These are phyloP conservation scores for Phyllotreta striolata DNA, from an alignment of 2,888 invertebrate species.

Conservation along the genomic window DNA sequence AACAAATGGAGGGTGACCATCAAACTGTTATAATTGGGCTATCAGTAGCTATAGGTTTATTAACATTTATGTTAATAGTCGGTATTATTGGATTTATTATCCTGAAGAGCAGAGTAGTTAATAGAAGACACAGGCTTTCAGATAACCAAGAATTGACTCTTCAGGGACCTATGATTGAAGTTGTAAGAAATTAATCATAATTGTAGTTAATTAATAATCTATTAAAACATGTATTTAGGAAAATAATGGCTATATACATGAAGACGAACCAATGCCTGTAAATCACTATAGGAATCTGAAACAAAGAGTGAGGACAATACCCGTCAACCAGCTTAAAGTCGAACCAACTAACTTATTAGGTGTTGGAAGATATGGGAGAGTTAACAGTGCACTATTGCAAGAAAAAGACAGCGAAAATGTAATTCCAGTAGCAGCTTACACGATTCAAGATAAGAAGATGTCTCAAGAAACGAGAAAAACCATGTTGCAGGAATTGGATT, in stretches of 20 bases:
- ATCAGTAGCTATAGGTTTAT: constrained; percentile 74
- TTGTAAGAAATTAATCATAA: constrained; percentile 58
- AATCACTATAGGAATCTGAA: constrained; percentile 80
- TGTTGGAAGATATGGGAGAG: constrained; percentile 79
- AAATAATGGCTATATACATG: constrained; percentile 79
- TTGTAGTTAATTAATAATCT: background rate
- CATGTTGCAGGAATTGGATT: constrained; percentile 75
- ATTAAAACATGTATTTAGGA: constrained; percentile 60
- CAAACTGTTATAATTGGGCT: constrained; percentile 59
- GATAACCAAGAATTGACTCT: constrained; percentile 75
- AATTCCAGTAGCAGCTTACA: constrained; percentile 69
- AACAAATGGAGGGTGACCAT: constrained; percentile 57
- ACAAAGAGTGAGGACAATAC: constrained; percentile 77
- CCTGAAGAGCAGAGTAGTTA: constrained; percentile 63
- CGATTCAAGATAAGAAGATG: constrained; percentile 67
- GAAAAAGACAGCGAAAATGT: constrained; percentile 66
- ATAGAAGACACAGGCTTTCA: constrained; percentile 61
- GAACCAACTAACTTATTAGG: constrained; percentile 73
- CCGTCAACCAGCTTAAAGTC: constrained; percentile 75
- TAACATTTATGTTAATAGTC: constrained; percentile 70
- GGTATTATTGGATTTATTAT: constrained; percentile 71
- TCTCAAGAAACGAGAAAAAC: constrained; percentile 53
- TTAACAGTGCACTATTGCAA: constrained; percentile 74
- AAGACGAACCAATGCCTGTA: constrained; percentile 68
- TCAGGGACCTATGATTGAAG: constrained; percentile 81